phyloP scores from a whole-genome alignment of 2,888 invertebrate species.

The Carterocephalus palaemon region DNA sequence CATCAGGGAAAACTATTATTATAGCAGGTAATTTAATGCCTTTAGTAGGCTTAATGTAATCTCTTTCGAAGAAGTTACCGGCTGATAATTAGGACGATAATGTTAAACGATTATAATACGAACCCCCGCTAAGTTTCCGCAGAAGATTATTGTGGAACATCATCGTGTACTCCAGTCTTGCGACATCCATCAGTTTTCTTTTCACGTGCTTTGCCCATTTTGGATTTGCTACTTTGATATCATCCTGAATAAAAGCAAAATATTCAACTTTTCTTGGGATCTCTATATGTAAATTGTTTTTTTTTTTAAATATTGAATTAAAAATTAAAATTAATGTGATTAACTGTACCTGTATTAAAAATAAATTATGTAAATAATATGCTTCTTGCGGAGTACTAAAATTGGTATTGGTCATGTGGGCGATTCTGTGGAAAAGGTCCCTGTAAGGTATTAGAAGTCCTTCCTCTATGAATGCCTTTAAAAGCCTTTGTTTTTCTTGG shows the following conservation, averaged over 20 bases:
- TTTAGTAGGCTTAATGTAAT: no score
- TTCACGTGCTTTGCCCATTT: constrained; percentile 76
- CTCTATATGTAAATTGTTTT: no score
- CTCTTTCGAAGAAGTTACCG: no score
- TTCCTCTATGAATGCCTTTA: constrained; percentile 62
- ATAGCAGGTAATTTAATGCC: no score
- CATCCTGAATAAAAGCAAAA: constrained; percentile 48
- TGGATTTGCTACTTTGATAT: constrained; percentile 74
- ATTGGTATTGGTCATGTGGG: constrained; percentile 69
- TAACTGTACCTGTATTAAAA: constrained; percentile 63
- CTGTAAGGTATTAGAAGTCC: constrained; percentile 62
- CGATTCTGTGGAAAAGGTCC: constrained; percentile 66
- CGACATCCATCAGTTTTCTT: constrained; percentile 73
- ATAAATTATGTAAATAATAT: constrained; percentile 66
- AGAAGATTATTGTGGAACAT: constrained; percentile 72
- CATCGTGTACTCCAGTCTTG: constrained; percentile 74
- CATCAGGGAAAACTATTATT: no score
- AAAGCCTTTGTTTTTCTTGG: constrained; percentile 65
- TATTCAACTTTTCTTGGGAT: no score
- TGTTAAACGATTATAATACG: background rate
- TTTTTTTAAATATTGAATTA: no score
- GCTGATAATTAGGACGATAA: no score
- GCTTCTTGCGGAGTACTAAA: constrained; percentile 73
- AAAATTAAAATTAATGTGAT: background rate
- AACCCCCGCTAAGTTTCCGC: constrained; percentile 76